Evolutionary conservation across 2,888 invertebrate genomes (phyloP).

Genomic region (Brachypterus glaber): DNA sequence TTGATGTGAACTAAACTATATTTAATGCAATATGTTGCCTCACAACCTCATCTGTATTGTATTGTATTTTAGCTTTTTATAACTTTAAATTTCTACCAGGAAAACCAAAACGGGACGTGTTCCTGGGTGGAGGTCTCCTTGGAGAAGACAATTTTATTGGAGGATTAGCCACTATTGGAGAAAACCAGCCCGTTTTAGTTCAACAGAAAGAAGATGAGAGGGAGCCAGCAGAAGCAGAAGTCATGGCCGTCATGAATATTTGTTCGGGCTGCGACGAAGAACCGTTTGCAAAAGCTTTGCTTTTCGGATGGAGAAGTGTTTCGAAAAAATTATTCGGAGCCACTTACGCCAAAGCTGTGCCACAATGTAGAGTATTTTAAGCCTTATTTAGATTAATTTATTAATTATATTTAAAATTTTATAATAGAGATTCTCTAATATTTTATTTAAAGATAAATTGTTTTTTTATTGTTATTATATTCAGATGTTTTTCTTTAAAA

Average conservation of each 20-base stretch:
- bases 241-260: constrained; percentile 66
- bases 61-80: too few relatives aligned
- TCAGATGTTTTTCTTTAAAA: too few relatives aligned
- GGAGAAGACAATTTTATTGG: constrained; percentile 42
- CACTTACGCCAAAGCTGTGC: constrained; percentile 55
- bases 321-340: constrained; percentile 67
- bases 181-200: constrained; percentile 48
- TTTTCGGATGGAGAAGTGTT: constrained; percentile 67
- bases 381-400: too few relatives aligned
- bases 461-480: too few relatives aligned
- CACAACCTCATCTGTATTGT: too few relatives aligned
- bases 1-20: too few relatives aligned
- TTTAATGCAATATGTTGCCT: too few relatives aligned
- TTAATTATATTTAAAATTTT: too few relatives aligned
- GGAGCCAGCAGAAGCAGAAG: constrained; percentile 77
- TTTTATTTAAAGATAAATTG: too few relatives aligned
- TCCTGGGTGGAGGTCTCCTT: constrained; percentile 58
- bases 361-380: constrained; percentile 45
- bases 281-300: constrained; percentile 70
- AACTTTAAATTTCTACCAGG: too few relatives aligned
- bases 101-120: constrained; percentile 45
- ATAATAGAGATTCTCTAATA: too few relatives aligned
- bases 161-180: constrained; percentile 62
- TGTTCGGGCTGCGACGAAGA: constrained; percentile 68
- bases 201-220: constrained; percentile 62